Base-by-base conservation (phyloP, 64 coral and sea anemone species). In the Stichodactyla mertensii region DNA sequence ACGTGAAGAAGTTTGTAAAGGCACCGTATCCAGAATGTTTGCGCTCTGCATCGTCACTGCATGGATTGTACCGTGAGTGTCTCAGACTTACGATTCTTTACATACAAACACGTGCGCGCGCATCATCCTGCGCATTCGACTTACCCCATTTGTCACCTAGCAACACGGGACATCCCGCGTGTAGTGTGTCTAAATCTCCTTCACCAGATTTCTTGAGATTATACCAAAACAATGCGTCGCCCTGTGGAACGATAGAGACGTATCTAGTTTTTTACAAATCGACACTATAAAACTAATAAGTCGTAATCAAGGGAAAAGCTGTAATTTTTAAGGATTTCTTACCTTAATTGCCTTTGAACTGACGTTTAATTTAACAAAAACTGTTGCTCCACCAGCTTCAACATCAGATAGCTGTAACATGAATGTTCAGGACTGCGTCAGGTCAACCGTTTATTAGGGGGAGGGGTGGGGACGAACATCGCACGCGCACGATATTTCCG, bases 101-200 rank as follows among this genome's bases (percentile, higher is more conserved):
- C 36, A 45, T 2, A 45, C 36, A 45, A 45, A 45, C 36, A 45
- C 14, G 15, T 66, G 3, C 62, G 6, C 16, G 6, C 36, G 62
- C 18, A 66, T 66, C 15, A 10, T 70, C 22, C n/a, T 7, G 22
- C n/a, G 24, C n/a, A n/a, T 55, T 54, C 52, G 27, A 71, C 92
- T 86, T 87, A 99, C 97, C 97, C 97, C 97, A 99, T 69, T 99
- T 99, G 81, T 89, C 92, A 0, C 97, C 97, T 16, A 88, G 62
- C 12, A 99, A 86, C 23, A 99, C 93, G 62, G 97, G 97, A 27
- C 97, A 99, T 4, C 89, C 97, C 7, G 97, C 97, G 51, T 99
- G 97, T 70, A 92, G 74, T 10, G 97, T 94, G 26, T 89, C 81
- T 18, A 60, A 60, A 56, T 99, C 97, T 86, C 97, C 97, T 15